Conservation (phyloP, 2,888 invertebrate genomes). For the Chymomyza amoena region DNA sequence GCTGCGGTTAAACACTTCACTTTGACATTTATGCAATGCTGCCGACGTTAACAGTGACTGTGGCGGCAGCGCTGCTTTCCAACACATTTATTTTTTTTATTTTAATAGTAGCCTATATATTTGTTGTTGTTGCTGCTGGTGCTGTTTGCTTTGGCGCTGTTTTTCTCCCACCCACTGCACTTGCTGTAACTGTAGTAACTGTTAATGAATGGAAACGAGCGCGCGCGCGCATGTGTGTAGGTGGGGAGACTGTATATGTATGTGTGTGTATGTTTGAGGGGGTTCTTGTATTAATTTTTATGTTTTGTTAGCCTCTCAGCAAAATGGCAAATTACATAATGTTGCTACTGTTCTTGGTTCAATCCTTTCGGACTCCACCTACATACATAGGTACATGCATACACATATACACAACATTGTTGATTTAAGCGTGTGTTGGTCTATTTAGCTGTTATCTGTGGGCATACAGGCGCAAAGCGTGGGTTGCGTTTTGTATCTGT, state of each 20-base stretch:
- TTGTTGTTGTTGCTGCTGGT: conserved; percentile 28
- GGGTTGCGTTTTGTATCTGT: too few species aligned
- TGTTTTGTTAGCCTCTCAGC: conserved; percentile 23
- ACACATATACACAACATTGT: neutral
- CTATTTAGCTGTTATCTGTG: neutral
- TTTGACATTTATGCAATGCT: conserved; percentile 55
- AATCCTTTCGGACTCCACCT: conserved; percentile 35
- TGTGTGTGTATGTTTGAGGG: conserved; percentile 8
- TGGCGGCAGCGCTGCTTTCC: conserved; percentile 17
- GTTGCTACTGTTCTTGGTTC: conserved; percentile 3
- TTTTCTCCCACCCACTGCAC: neutral
- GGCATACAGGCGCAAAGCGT: neutral
- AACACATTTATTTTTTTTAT: neutral
- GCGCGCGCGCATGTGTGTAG: neutral
- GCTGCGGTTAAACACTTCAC: conserved; percentile 36
- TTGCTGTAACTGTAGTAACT: conserved; percentile 39
- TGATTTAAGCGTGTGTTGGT: neutral
- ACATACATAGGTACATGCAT: conserved; percentile 6
- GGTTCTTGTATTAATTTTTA: neutral
- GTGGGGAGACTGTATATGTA: neutral
- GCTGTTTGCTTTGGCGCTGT: conserved; percentile 9
- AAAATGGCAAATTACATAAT: conserved; percentile 45
- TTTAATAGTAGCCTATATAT: conserved; percentile 41
- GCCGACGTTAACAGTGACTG: conserved; percentile 13
- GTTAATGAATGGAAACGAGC: conserved; percentile 45